These are phyloP conservation scores for Nebria ingens DNA, from an alignment of 1,140 invertebrate species.

Conservation along the genomic window DNA sequence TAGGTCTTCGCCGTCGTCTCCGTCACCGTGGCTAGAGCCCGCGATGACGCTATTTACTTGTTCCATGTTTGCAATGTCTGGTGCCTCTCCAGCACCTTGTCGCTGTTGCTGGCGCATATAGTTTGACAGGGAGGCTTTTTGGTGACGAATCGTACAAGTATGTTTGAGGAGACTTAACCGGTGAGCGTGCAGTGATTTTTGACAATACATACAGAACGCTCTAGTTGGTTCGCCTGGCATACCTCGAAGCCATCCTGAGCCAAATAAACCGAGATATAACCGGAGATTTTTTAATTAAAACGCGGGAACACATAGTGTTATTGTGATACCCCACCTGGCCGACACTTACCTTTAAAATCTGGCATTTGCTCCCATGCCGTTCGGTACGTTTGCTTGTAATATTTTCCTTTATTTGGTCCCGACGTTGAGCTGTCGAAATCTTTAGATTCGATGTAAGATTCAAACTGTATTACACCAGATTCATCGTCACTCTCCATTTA, in stretches of 20 bases:
- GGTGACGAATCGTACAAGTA: constrained; percentile 46
- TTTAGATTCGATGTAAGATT: constrained; percentile 16
- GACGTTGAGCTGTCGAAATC: constrained; percentile 13
- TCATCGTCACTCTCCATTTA: constrained; percentile 6
- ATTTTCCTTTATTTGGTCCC: constrained; percentile 24
- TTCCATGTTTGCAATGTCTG: not conserved
- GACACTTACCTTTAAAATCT: constrained; percentile 43
- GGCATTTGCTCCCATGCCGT: constrained; percentile 45
- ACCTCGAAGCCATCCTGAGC: constrained; percentile 45
- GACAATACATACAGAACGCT: constrained; percentile 46
- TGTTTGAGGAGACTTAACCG: constrained; percentile 46
- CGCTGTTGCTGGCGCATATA: constrained; percentile 22
- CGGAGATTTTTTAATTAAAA: constrained; percentile 10
- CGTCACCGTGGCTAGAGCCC: constrained; percentile 15
- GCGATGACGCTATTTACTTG: constrained; percentile 2
- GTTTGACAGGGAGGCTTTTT: constrained; percentile 37
- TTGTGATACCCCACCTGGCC: not conserved
- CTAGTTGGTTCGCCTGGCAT: constrained; percentile 40
- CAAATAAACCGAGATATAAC: constrained; percentile 18
- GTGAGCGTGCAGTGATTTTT: constrained; percentile 49
- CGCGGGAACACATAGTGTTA: not conserved
- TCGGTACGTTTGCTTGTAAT: constrained; percentile 46
- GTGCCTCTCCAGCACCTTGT: not conserved
- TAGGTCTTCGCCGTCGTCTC: constrained; percentile 27
- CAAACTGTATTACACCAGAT: constrained; percentile 2